phyloP scores from a whole-genome alignment of 2,888 invertebrate species.

The Cordilura impudica region DNA sequence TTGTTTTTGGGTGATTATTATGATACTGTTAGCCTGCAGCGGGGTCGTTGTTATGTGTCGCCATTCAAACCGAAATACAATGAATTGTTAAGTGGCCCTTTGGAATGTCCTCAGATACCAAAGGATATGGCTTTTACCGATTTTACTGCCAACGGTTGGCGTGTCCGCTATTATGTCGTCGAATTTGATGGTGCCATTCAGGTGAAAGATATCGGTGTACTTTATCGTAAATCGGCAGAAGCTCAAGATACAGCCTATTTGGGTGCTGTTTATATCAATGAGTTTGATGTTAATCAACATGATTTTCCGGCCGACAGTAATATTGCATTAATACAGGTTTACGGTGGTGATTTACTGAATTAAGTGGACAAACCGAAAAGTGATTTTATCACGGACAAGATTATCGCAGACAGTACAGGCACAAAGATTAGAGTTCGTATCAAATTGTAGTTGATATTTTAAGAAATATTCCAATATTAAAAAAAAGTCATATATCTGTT shows the following conservation, averaged over 20 bases:
- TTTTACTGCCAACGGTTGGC: conserved; percentile 67
- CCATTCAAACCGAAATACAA: conserved; percentile 65
- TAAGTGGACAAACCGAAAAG: too few species aligned
- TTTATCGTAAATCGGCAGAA: conserved; percentile 62
- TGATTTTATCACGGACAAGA: too few species aligned
- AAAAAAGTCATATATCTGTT: too few species aligned
- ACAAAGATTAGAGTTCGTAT: too few species aligned
- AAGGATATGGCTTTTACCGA: conserved; percentile 63
- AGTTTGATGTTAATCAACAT: conserved; percentile 60
- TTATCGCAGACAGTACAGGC: too few species aligned
- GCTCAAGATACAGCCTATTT: conserved; percentile 66
- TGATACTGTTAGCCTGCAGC: conserved; percentile 60
- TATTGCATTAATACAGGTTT: conserved; percentile 56
- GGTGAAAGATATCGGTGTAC: conserved; percentile 72
- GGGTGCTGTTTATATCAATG: conserved; percentile 72
- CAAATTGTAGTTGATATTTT: too few species aligned
- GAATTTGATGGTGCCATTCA: conserved; percentile 69
- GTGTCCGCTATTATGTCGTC: conserved; percentile 72
- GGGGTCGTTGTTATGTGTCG: conserved; percentile 69
- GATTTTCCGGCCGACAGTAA: conserved; percentile 64
- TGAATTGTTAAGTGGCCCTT: conserved; percentile 34
- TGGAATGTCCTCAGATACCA: conserved; percentile 65
- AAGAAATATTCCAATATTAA: too few species aligned
- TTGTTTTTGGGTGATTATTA: conserved; percentile 71
- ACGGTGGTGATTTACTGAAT: conserved; percentile 61